Conservation (phyloP, 2,113 vertebrate species). For the Eurystomus gularis region DNA sequence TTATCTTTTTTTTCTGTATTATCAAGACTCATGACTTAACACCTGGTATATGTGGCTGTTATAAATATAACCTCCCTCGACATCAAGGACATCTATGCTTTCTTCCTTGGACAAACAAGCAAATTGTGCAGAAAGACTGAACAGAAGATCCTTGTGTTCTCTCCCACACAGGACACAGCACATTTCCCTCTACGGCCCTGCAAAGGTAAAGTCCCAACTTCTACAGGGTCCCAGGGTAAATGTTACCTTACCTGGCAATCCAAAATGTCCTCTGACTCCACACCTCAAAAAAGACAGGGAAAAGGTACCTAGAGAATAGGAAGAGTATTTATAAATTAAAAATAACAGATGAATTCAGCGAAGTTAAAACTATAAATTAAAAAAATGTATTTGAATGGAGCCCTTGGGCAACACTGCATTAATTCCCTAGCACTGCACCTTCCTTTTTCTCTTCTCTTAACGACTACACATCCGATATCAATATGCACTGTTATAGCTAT, state of each 20-base stretch:
- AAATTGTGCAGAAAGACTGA: not conserved
- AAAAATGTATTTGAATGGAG: not conserved
- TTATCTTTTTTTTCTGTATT: not conserved
- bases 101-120: not conserved
- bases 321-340: not conserved
- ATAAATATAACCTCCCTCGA: not conserved
- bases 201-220: not conserved
- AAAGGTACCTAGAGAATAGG: not conserved
- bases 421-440: not conserved
- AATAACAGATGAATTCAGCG: not conserved
- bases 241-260: not conserved
- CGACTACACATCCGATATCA: not conserved
- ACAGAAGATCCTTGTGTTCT: not conserved
- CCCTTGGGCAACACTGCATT: constrained; percentile 21
- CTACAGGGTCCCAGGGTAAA: not conserved
- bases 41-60: not conserved
- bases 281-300: not conserved
- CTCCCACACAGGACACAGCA: accelerated
- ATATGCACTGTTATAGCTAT: not conserved
- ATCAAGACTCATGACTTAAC: not conserved
- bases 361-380: constrained; percentile 13
- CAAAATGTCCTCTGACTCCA: not conserved
- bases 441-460: constrained; percentile 29
- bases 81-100: not conserved
- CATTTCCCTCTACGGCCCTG: not conserved